Percentiles rank a stretch among this genome's conserved stretches.
Evolutionary conservation across 2,888 invertebrate species (phyloP).

Genomic region (Lycophotia porphyrea): DNA sequence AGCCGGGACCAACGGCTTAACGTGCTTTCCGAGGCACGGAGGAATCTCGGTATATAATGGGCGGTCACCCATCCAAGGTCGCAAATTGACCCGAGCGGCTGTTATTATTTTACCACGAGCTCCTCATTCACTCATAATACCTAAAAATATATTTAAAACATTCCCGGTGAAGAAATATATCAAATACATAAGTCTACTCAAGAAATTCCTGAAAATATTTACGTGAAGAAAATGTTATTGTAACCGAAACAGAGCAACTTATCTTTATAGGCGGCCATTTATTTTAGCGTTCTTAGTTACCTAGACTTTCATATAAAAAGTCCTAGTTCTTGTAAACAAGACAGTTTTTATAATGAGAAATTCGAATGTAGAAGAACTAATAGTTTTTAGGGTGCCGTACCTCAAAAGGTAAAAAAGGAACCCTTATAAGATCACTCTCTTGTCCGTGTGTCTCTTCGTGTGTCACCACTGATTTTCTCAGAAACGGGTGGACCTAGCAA

Average conservation of each 20-base stretch:
- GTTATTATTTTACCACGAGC: too few species aligned
- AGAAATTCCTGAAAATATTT: constrained; percentile 34
- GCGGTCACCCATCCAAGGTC: too few species aligned
- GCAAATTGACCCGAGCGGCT: too few species aligned
- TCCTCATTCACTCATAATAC: not conserved
- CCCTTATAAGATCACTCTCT: too few species aligned
- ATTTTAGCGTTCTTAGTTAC: constrained; percentile 10
- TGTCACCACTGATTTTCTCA: too few species aligned
- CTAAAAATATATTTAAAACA: not conserved
- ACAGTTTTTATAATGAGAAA: constrained; percentile 31
- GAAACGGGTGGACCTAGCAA: too few species aligned
- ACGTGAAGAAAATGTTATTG: constrained; percentile 41
- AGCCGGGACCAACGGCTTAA: too few species aligned
- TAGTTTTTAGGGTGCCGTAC: too few species aligned
- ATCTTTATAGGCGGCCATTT: constrained; percentile 11
- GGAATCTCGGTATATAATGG: too few species aligned
- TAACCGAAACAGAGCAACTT: constrained; percentile 18
- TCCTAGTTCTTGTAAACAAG: constrained; percentile 27
- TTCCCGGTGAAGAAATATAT: not conserved
- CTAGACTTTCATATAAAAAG: constrained; percentile 11
- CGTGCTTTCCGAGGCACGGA: too few species aligned
- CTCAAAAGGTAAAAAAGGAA: too few species aligned
- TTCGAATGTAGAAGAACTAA: not conserved
- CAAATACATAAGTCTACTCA: constrained; percentile 2
- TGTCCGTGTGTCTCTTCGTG: too few species aligned